Base-by-base conservation (phyloP, 2,888 invertebrate species). In the Cryptus viduatorius region DNA sequence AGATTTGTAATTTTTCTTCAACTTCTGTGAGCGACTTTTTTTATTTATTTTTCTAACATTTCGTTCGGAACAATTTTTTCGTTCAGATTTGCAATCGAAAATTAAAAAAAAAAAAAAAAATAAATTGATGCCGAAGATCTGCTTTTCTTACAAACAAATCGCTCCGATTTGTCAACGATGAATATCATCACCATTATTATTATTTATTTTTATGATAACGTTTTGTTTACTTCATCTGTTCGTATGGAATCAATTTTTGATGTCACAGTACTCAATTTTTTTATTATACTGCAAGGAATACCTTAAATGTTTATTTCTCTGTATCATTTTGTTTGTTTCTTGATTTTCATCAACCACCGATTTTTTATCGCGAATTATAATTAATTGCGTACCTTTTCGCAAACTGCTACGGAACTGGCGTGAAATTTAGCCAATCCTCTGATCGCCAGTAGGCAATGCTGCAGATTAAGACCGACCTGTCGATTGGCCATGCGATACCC, bases 381-480 rank as follows among this genome's bases (percentile, higher is more conserved):
- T 3, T 24, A 59, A 24, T 29, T 29, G 8, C 4, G 12, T 56
- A 59, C 95, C 93, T 94, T 94, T 88, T 95, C 94, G 61, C 93
- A 93, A 79, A 95, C 87, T 59, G 95, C 93, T 85, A 95, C 94
- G 0, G 95, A 95, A 24, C 94, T 94, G 12, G 95, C 95, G 89
- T 95, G 95, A 88, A 95, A 94, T 86, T 93, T 94, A 1, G 95
- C 95, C 89, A 95, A 89, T 89, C 95, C 95, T 75, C 92, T 92
- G 0, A 95, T 88, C 7, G 95, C 94, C 50, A 95, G 86, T 59
- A 94, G 89, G 81, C 94, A 94, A 88, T 95, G 95, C 12, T 93
- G 92, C 87, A 95, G 92, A 90, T 95, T 95, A 37, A 95, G 93
- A 14, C 95, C 95, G 68, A 89, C 88, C 85, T 94, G 94, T 64